Percentiles rank a stretch among this genome's conserved stretches.
Evolutionary conservation across 2,113 vertebrate genomes (phyloP).

Genomic region (Myiopsitta monachus): DNA sequence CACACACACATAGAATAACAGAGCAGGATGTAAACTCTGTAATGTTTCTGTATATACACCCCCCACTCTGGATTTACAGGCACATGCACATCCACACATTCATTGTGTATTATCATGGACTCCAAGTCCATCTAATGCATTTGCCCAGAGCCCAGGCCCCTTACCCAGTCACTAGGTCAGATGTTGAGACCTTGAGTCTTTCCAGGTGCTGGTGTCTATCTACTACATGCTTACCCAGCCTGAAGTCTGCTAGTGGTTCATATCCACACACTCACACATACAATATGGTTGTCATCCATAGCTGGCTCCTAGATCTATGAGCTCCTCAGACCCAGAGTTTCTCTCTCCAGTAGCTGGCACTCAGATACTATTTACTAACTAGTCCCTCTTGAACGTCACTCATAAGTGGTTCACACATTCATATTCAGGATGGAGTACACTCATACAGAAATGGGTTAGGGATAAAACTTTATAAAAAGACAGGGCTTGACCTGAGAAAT

Average conservation of each 20-base stretch:
- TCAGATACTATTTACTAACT: neutral
- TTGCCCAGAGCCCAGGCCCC: neutral
- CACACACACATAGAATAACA: neutral
- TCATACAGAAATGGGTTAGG: neutral
- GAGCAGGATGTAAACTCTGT: neutral
- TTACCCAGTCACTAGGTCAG: neutral
- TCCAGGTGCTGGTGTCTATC: neutral
- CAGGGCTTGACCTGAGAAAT: neutral
- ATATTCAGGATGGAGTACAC: neutral
- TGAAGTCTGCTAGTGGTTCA: neutral
- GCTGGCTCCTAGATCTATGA: neutral
- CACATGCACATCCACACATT: neutral
- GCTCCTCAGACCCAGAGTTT: neutral
- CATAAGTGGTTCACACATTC: neutral
- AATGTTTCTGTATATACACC: fast-evolving
- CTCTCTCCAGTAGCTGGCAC: neutral
- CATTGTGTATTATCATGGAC: neutral
- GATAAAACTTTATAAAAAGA: neutral
- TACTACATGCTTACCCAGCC: neutral
- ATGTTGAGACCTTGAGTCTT: neutral
- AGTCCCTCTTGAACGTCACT: neutral
- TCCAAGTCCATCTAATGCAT: neutral
- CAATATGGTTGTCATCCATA: neutral
- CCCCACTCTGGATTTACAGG: neutral
- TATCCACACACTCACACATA: neutral